Evolutionary conservation across 1,140 invertebrate genomes (phyloP), one percentile per base, ranked within the genome.

Genomic region (Halictus rubicundus): DNA sequence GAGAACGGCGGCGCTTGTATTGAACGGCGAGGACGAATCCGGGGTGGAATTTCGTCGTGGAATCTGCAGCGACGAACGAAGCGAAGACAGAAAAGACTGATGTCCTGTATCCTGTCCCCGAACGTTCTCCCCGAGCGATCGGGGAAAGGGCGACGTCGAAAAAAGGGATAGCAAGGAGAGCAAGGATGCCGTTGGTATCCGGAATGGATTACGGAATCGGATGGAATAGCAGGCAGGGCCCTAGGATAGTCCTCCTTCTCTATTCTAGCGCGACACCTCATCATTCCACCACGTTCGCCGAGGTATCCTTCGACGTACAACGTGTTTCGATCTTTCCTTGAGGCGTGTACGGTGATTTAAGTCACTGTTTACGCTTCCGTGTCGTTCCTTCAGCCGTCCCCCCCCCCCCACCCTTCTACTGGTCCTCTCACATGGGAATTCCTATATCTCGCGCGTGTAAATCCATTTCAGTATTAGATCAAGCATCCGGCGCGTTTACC

Each of bases 141-240:
- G 54, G 23, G 25, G 37, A 65, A 37, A 16, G 6, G 59, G 46
- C 10, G 59, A 49, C 8, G 23, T 23, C 52, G 75, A 70, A 73
- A 77, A 82, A 81, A 73, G 54, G 64, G 32, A 52, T 52, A 52
- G 27, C 9, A 0, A 10, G 57, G 9, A 25, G 52, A 37, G 61
- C 21, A 27, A 46, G 61, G 61, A 79, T 42, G 81, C 68, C 60
- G 71, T 87, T 70, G 83, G 86, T 89, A 89, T 88, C 75, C 82
- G 80, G 82, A 89, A 90, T 90, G 88, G 88, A 90, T 90, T 90
- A 90, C 89, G 82, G 87, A 89, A 89, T 90, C 89, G 84, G 80
- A 90, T 90, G 76, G 88, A 87, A 89, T 88, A 32, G 32, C 32
- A 81, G 83, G 83, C 81, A 70, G 75, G 42, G 42, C 42, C 80